A percentile compares a stretch with the other conserved stretches of the same genome.
Evolutionary conservation across 2,113 vertebrate genomes (phyloP).

Genomic region (Atlantisia rogersi): DNA sequence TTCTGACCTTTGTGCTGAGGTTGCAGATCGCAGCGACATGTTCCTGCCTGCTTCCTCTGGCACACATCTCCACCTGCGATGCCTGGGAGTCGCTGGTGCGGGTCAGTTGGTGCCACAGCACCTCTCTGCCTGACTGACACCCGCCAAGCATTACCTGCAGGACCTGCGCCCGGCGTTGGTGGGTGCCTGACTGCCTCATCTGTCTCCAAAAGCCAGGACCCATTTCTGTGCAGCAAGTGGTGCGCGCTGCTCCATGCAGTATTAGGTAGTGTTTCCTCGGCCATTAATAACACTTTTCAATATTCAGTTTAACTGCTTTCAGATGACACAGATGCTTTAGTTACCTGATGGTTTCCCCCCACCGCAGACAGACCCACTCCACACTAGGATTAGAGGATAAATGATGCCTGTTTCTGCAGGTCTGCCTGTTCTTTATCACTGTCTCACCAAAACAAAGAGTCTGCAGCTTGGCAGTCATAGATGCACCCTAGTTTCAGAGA

Average conservation of each 20-base stretch:
- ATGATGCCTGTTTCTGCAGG: background rate
- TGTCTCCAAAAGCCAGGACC: background rate
- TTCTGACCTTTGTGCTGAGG: background rate
- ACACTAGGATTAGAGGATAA: background rate
- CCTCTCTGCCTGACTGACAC: background rate
- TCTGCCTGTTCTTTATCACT: background rate
- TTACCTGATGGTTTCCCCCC: background rate
- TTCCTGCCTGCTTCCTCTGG: background rate
- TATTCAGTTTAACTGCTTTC: background rate
- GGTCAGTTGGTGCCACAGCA: background rate
- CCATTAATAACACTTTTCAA: background rate
- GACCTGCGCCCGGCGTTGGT: background rate
- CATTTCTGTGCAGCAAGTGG: background rate
- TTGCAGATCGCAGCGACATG: background rate
- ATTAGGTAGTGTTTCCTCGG: background rate
- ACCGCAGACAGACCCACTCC: background rate
- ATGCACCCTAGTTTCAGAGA: background rate
- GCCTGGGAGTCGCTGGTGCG: background rate
- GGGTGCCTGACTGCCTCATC: background rate
- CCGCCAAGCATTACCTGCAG: background rate
- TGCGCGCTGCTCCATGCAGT: fast-evolving
- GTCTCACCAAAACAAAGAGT: background rate
- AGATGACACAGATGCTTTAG: background rate
- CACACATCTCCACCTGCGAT: fast-evolving
- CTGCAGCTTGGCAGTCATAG: background rate